Conservation (phyloP, 2,888 invertebrate species). For the Chymomyza caudatula region DNA sequence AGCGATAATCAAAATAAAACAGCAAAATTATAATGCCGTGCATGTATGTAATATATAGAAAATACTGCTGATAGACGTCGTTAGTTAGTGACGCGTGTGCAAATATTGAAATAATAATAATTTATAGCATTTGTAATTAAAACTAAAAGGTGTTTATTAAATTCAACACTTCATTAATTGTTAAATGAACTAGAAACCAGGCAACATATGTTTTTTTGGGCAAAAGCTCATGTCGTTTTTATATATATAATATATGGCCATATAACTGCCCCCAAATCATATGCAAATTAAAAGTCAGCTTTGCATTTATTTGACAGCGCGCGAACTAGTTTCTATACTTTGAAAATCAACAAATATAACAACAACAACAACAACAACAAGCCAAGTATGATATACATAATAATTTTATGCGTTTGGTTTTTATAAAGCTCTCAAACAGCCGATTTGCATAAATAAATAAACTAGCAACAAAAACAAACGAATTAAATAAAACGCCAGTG, state of each 20-base stretch:
- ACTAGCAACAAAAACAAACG: slow-evolving; percentile 13
- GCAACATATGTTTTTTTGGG: background rate
- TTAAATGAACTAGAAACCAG: background rate
- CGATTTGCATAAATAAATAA: slow-evolving; percentile 63
- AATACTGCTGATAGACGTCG: background rate
- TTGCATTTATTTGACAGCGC: slow-evolving; percentile 33
- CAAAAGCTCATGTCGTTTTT: background rate
- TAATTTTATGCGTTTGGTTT: background rate
- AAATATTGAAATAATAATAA: slow-evolving; percentile 32
- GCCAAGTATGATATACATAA: background rate
- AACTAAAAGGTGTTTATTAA: slow-evolving; percentile 32
- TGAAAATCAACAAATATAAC: slow-evolving; percentile 9
- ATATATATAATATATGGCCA: background rate
- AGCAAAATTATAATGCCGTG: slow-evolving; percentile 7
- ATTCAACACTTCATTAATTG: slow-evolving; percentile 20
- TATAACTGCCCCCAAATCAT: background rate
- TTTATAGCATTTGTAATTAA: background rate
- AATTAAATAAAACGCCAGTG: slow-evolving; percentile 2
- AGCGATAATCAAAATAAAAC: slow-evolving; percentile 58
- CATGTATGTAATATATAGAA: no score
- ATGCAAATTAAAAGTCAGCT: slow-evolving; percentile 6
- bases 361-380: background rate
- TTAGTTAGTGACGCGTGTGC: slow-evolving; percentile 23
- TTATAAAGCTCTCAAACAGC: slow-evolving; percentile 1
- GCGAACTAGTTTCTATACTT: slow-evolving; percentile 54